Base-by-base conservation (phyloP, 2,888 invertebrate genomes). In the Chloroclystis v-ata region DNA sequence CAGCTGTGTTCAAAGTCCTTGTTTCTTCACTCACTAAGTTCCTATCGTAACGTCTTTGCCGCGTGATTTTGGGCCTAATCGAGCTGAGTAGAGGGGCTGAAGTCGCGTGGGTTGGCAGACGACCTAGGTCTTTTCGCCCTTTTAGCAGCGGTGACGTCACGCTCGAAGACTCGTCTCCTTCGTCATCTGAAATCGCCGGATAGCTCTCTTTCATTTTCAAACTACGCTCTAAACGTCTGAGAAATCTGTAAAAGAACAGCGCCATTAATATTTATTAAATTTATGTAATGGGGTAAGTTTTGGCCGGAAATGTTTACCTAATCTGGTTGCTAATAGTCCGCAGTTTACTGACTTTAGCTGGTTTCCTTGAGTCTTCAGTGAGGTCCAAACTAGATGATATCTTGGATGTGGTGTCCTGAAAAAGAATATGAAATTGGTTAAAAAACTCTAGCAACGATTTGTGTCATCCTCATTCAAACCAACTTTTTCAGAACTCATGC, bases 301-400 rank as follows among this genome's bases (percentile, higher is more conserved):
- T 32, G 4, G 14, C 14, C 6, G 2, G 14, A 14, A 32, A 32
- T 37, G 12, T 43, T 49, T 78, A 93, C 94, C 93, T 91, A 73
- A 94, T 94, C 82, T 94, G 94, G 77, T 93, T 92, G 63, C 93
- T 92, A 61, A 94, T 93, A 16, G 93, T 92, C 61, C 91, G 86
- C 63, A 94, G 76, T 59, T 92, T 90, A 76, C 91, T 92, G 49
- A 93, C 86, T 86, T 93, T 93, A 35, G 80, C 74, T 41, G 89
- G 89, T 69, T 89, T 89, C 50, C 84, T 72, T 5, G 89, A 76
- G 59, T 90, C 91, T 65, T 90, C 90, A 1, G 86, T 82, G 42
- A 89, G 75, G 58, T 89, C 87, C 56, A 89, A 74, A 65, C 89
- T 91, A 42, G 91, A 91, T 44, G 91, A 89, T 77, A 91, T 91